Percentiles rank a stretch among this genome's conserved stretches.
phyloP scores from a whole-genome alignment of 2,113 vertebrate genomes.

The Charadrius vociferus region DNA sequence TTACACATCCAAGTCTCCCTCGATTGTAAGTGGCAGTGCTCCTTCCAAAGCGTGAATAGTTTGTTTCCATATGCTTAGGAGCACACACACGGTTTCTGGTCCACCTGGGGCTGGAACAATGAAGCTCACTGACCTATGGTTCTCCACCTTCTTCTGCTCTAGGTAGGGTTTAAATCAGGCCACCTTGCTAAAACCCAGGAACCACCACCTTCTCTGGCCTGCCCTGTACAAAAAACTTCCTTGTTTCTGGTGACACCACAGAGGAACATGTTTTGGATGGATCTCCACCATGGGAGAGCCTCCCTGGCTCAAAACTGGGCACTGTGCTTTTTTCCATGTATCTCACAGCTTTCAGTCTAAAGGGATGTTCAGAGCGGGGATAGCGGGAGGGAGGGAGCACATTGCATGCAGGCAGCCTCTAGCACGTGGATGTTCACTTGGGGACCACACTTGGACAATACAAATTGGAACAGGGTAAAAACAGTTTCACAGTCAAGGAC shows the following conservation, averaged over 20 bases:
- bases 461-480: not conserved
- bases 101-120: not conserved
- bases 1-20: not conserved
- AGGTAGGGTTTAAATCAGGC: not conserved
- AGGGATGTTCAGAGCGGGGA: not conserved
- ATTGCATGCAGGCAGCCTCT: not conserved
- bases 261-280: not conserved
- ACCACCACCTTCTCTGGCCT: not conserved
- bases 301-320: not conserved
- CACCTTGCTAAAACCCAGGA: not conserved
- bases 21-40: not conserved
- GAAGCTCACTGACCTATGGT: not conserved
- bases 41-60: not conserved
- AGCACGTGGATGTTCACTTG: not conserved
- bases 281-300: not conserved
- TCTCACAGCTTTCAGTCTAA: not conserved
- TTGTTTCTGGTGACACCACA: not conserved
- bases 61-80: not conserved
- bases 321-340: not conserved
- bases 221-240: not conserved
- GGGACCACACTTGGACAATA: not conserved
- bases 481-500: not conserved
- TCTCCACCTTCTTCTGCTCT: not conserved
- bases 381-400: not conserved
- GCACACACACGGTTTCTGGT: not conserved